Conservation (phyloP, 1,140 invertebrate genomes). For the Gryon sp. region DNA sequence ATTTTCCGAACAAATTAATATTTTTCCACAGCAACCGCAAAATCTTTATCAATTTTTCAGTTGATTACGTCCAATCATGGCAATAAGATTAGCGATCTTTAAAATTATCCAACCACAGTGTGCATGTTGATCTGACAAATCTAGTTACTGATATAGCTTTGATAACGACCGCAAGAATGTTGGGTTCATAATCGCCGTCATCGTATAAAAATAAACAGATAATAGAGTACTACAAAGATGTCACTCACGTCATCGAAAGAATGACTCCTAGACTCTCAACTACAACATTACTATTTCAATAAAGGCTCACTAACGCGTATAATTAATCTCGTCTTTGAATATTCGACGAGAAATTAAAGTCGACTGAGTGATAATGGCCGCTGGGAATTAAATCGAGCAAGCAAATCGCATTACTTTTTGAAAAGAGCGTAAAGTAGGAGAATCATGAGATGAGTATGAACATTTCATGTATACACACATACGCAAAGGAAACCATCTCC, state of each 20-base stretch:
- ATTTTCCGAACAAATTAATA: slow-evolving; percentile 9
- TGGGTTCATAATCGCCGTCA: slow-evolving; percentile 5
- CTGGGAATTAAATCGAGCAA: slow-evolving; percentile 48
- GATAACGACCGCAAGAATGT: slow-evolving; percentile 43
- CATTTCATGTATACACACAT: slow-evolving; percentile 33
- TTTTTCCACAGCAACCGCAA: slow-evolving; percentile 5
- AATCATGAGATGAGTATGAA: slow-evolving; percentile 28
- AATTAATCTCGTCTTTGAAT: slow-evolving; percentile 54
- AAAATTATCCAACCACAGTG: slow-evolving; percentile 16
- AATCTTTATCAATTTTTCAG: slow-evolving; percentile 35
- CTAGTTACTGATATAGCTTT: no score
- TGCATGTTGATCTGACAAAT: slow-evolving; percentile 28
- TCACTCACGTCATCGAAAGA: background rate
- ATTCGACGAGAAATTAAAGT: slow-evolving; percentile 55
- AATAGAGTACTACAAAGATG: slow-evolving; percentile 21
- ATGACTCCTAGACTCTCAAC: slow-evolving; percentile 9
- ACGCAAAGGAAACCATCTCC: slow-evolving; percentile 28
- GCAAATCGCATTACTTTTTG: slow-evolving; percentile 51
- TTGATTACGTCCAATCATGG: slow-evolving; percentile 16
- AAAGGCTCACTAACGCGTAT: slow-evolving; percentile 46
- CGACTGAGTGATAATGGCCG: slow-evolving; percentile 39
- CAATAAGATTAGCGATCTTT: slow-evolving; percentile 19
- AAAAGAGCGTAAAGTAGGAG: slow-evolving; percentile 40
- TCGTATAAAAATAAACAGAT: slow-evolving; percentile 4
- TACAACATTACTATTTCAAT: slow-evolving; percentile 39